Evolutionary conservation across 1,140 invertebrate genomes (phyloP).

Genomic region (Bicyclus anynana): DNA sequence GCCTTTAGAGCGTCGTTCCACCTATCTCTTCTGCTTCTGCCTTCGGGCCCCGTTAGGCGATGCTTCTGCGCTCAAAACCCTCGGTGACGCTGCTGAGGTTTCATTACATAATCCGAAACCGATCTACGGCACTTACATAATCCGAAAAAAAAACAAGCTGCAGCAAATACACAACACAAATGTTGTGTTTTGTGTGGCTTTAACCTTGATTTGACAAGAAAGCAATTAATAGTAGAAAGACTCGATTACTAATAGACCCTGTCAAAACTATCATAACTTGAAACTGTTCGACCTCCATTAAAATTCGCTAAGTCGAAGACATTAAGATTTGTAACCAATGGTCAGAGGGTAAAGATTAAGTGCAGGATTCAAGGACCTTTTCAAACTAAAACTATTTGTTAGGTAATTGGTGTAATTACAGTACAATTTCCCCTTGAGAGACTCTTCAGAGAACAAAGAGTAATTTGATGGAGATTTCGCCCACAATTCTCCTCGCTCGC

Average conservation of each 20-base stretch:
- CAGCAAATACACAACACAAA: no score
- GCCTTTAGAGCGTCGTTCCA: no score
- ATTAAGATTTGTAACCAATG: slow-evolving; percentile 15
- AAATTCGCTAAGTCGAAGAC: slow-evolving; percentile 5
- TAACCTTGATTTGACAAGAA: no score
- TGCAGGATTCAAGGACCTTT: slow-evolving; percentile 4
- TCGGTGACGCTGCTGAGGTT: no score
- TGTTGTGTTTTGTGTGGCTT: no score
- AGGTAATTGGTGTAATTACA: slow-evolving; percentile 19
- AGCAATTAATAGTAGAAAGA: no score
- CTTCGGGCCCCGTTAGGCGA: no score
- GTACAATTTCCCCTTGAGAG: slow-evolving; percentile 15
- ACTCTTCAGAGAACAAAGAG: slow-evolving; percentile 18
- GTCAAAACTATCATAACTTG: not conserved
- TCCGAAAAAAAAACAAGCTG: no score
- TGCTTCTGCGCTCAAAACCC: no score
- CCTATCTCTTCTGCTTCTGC: no score
- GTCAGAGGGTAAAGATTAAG: slow-evolving; percentile 13
- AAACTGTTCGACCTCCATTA: not conserved
- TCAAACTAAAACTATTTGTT: slow-evolving; percentile 19
- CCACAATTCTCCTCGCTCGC: slow-evolving; percentile 8
- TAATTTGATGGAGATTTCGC: slow-evolving; percentile 16
- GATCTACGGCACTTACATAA: no score
- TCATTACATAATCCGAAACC: no score
- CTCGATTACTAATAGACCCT: not conserved